Conservation (phyloP, 2,888 invertebrate genomes). For the Endomychus coccineus region DNA sequence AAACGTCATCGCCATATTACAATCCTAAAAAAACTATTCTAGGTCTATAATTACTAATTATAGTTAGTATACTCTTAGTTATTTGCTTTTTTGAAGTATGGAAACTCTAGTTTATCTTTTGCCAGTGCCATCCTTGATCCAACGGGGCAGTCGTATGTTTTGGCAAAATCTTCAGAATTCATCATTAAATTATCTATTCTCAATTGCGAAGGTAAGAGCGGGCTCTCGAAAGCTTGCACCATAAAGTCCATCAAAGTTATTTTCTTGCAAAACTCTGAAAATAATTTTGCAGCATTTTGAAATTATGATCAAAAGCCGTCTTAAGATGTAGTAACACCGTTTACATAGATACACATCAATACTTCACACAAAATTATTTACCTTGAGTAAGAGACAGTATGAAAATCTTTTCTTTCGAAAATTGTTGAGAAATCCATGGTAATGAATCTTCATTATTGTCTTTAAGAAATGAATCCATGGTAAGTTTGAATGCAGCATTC, state of each 20-base stretch:
- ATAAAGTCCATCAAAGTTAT: conserved; percentile 24
- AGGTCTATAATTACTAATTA: too few relatives aligned
- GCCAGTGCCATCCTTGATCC: conserved; percentile 26
- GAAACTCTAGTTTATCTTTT: conserved; percentile 23
- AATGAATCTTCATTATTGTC: conserved; percentile 18
- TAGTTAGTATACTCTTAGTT: too few relatives aligned
- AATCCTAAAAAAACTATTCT: too few relatives aligned
- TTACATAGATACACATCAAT: too few relatives aligned
- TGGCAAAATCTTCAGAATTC: conserved; percentile 25
- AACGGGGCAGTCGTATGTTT: conserved; percentile 24
- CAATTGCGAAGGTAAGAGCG: conserved; percentile 25
- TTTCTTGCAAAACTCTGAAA: conserved; percentile 29
- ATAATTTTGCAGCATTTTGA: background rate
- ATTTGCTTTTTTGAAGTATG: conserved; percentile 16
- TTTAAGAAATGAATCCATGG: conserved; percentile 19
- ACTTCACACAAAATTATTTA: conserved; percentile 16
- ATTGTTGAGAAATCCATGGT: conserved; percentile 24
- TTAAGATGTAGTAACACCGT: too few relatives aligned
- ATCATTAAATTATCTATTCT: conserved; percentile 27
- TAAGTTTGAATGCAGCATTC: conserved; percentile 27
- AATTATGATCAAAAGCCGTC: background rate
- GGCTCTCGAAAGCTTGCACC: conserved; percentile 26
- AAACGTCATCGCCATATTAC: too few relatives aligned
- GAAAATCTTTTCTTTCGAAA: conserved; percentile 26
- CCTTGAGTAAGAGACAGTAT: conserved; percentile 31